Conservation (phyloP, 2,888 invertebrate species). For the Strigamia maritima region DNA sequence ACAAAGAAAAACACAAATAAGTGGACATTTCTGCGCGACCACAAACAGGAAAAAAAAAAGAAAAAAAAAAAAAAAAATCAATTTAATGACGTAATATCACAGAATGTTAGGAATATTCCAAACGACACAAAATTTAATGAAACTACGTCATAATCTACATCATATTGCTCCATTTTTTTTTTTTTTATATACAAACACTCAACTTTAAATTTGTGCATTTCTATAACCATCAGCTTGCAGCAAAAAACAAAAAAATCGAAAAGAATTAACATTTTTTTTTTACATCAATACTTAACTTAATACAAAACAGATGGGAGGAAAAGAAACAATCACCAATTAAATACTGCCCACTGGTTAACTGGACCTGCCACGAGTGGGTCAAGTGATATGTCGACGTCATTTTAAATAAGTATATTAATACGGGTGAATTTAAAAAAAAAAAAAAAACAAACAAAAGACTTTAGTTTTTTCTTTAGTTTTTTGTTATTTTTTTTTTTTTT, state of each 20-base stretch:
- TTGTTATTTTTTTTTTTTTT: neutral
- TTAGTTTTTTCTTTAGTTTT: too few species aligned
- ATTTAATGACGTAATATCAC: slow-evolving; percentile 2
- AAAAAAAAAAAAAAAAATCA: neutral
- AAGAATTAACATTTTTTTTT: neutral
- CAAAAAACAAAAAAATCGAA: neutral
- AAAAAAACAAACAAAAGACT: neutral
- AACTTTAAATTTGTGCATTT: slow-evolving; percentile 1
- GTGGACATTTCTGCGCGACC: neutral
- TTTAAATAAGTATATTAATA: slow-evolving; percentile 1
- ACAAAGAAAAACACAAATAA: neutral
- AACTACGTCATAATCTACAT: slow-evolving; percentile 1
- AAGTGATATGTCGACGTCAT: slow-evolving; percentile 1
- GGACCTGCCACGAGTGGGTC: slow-evolving; percentile 10
- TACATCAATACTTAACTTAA: neutral
- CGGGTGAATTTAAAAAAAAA: neutral
- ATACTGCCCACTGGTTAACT: neutral
- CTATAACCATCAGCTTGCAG: neutral
- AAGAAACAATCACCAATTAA: slow-evolving; percentile 9
- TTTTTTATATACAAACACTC: slow-evolving; percentile 2
- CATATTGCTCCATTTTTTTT: neutral
- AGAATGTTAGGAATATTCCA: slow-evolving; percentile 1
- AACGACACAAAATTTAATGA: neutral
- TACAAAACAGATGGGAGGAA: neutral
- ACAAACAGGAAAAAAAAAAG: neutral